Conservation (phyloP, 2,797 vertebrate species). For the Florisuga fusca region DNA sequence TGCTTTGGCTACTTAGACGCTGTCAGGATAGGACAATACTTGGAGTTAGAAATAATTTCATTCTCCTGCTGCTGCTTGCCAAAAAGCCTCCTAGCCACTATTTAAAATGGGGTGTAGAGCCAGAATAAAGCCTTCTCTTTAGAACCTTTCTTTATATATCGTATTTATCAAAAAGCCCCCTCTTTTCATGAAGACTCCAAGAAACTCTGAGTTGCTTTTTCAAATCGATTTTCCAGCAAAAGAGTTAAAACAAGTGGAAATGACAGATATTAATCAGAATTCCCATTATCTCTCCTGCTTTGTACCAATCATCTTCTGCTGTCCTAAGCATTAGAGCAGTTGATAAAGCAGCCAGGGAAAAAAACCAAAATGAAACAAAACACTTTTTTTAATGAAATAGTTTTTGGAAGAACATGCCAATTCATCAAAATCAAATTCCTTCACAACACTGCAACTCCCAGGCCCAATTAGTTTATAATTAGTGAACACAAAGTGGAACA, state of each 20-base stretch:
- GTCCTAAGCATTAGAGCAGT: not conserved
- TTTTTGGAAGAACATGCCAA: constrained; percentile 22
- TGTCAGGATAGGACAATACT: not conserved
- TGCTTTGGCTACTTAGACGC: not conserved
- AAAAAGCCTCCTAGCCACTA: not conserved
- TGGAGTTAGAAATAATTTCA: not conserved
- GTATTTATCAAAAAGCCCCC: not conserved
- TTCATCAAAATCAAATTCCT: constrained; percentile 54
- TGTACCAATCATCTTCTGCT: not conserved
- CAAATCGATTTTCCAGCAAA: not conserved
- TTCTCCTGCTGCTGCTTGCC: not conserved
- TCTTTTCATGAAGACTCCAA: not conserved
- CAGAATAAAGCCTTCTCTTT: not conserved
- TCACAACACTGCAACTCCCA: not conserved
- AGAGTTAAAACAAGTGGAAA: not conserved
- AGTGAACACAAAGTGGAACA: not conserved
- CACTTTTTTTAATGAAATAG: not conserved
- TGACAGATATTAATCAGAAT: constrained; percentile 28
- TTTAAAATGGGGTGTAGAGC: not conserved
- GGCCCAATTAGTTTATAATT: constrained; percentile 32
- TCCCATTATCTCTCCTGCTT: not conserved
- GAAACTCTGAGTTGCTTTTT: not conserved
- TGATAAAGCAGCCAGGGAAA: not conserved
- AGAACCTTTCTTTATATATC: not conserved
- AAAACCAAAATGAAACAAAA: not conserved